A percentile compares a stretch with the other conserved stretches of the same genome.
phyloP scores from a whole-genome alignment of 2,797 vertebrate species.

The Epinephelus malabaricus region DNA sequence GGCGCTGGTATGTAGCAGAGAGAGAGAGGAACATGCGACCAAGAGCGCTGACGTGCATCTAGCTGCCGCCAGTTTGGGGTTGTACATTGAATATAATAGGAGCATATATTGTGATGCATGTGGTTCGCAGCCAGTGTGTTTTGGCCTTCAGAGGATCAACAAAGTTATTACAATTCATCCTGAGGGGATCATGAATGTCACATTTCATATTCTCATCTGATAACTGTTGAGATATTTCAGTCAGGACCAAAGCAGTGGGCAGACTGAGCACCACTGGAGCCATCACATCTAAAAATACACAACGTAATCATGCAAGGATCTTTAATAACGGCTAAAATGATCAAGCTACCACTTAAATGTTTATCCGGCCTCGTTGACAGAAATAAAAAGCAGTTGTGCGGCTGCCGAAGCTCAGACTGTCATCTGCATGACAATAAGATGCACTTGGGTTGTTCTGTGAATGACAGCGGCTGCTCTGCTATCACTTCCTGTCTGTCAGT shows the following conservation, averaged over 20 bases:
- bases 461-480: slow-evolving; percentile 54
- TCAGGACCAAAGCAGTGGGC: not conserved
- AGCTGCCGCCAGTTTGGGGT: too few species aligned
- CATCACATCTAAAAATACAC: not conserved
- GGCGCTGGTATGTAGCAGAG: too few species aligned
- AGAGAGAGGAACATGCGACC: too few species aligned
- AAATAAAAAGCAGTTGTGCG: slow-evolving; percentile 27
- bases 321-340: not conserved
- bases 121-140: too few species aligned
- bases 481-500: slow-evolving; percentile 52
- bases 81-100: too few species aligned
- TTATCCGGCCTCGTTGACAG: slow-evolving; percentile 1
- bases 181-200: not conserved
- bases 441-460: slow-evolving; percentile 51
- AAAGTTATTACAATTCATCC: not conserved
- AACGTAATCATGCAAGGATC: not conserved
- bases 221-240: not conserved
- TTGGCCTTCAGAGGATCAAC: not conserved
- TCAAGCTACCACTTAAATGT: not conserved
- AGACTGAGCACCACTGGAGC: accelerated
- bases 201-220: not conserved
- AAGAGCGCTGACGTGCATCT: too few species aligned
- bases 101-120: too few species aligned
- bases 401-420: slow-evolving; percentile 45
- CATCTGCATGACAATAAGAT: slow-evolving; percentile 67